phyloP scores from a whole-genome alignment of 2,888 invertebrate genomes.

The Odontomyia ornata region DNA sequence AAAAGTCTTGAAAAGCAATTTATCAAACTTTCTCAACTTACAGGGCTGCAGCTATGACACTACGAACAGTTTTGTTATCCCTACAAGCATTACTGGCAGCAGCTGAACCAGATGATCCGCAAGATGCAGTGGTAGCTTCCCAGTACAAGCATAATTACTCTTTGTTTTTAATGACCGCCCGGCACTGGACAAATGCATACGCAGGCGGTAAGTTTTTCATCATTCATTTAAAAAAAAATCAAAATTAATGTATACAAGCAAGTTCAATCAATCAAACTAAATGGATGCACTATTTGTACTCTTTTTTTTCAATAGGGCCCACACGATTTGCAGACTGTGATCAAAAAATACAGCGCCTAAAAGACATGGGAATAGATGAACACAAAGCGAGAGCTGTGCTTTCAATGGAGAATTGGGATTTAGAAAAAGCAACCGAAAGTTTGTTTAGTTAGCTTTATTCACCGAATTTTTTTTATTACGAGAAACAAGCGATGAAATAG shows the following conservation, averaged over 20 bases:
- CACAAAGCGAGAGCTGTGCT: constrained; percentile 88
- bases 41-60: constrained; percentile 98
- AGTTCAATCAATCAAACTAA: too few relatives aligned
- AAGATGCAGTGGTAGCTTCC: constrained; percentile 96
- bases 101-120: constrained; percentile 93
- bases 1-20: too few relatives aligned
- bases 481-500: constrained; percentile 14
- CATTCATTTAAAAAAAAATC: too few relatives aligned
- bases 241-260: too few relatives aligned
- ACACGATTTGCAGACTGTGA: constrained; percentile 81
- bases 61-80: constrained; percentile 93
- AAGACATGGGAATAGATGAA: constrained; percentile 94
- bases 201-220: constrained; percentile 75
- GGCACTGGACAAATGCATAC: constrained; percentile 95
- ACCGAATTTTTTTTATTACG: constrained; percentile 25
- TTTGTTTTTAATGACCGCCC: constrained; percentile 90
- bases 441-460: constrained; percentile 76
- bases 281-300: too few relatives aligned
- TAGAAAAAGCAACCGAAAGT: constrained; percentile 90
- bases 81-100: constrained; percentile 94
- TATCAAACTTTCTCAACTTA: too few relatives aligned
- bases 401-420: constrained; percentile 91
- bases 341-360: constrained; percentile 85
- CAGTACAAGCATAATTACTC: constrained; percentile 91
- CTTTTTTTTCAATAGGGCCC: constrained; percentile 66